Evolutionary conservation across 2,113 vertebrate species (phyloP), one percentile per base, ranked within the genome.

Genomic region (Sceloporus tristichus): DNA sequence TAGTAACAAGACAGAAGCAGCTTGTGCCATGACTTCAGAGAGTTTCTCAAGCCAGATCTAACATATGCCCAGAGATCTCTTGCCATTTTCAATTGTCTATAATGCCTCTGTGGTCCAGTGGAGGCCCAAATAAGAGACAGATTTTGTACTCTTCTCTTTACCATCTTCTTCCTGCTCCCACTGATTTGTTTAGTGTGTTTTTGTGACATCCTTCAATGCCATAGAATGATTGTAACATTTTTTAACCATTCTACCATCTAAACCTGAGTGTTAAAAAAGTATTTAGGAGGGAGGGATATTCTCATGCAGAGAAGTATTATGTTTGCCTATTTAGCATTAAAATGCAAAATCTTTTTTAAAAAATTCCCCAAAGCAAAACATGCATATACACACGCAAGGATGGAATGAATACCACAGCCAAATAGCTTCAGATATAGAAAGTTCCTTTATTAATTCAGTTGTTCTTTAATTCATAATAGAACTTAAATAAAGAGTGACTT

Each of bases 401-500:
- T 80, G 88, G 94, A 95, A 94, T 92, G 90, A 96, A 95, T 91
- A 92, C 93, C 92, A 85, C 92, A 96, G 96, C 95, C 96, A 94
- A 96, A 91, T 95, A 96, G 96, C 95, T 95, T 95, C 91, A 95
- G 93, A 94, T 96, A 97, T 96, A 97, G 97, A 97, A 97, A 97
- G 96, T 95, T 91, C 96, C 97, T 97, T 98, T 97, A 97, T 98
- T 98, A 98, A 97, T 97, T 97, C 97, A 96, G 96, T 97, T 98
- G 97, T 98, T 97, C 97, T 97, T 96, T 97, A 97, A 97, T 97
- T 97, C 96, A 96, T 98, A 98, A 98, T 98, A 98, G 96, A 98
- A 98, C 97, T 98, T 97, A 98, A 98, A 98, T 98, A 98, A 98
- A 98, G 97, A 97, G 94, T 95, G 95, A 97, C 97, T 98, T 97